Percentiles rank a stretch among this genome's conserved stretches.
Evolutionary conservation across 1,140 invertebrate genomes (phyloP).

Genomic region (Eubasilissa regina): DNA sequence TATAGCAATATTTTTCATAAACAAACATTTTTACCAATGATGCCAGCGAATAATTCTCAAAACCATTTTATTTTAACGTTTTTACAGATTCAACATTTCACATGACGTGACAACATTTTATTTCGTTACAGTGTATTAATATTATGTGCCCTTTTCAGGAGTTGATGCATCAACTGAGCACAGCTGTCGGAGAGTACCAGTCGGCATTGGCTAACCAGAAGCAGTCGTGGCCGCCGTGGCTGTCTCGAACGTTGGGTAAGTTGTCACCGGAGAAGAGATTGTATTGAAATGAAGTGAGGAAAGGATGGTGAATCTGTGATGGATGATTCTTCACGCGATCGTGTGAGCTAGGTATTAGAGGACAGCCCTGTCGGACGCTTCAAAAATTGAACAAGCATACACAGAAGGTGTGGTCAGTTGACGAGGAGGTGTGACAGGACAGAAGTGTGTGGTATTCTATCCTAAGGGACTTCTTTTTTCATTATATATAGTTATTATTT

Average conservation of each 20-base stretch:
- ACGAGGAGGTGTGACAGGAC: no score
- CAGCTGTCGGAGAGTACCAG: slow-evolving; percentile 87
- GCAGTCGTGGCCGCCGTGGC: slow-evolving; percentile 88
- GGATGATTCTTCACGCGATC: neutral
- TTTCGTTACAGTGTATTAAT: slow-evolving; percentile 11
- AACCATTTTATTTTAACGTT: no score
- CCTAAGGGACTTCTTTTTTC: no score
- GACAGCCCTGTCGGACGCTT: neutral
- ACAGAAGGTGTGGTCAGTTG: no score
- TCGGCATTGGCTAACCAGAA: slow-evolving; percentile 79
- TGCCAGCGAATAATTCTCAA: no score
- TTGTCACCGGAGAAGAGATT: neutral
- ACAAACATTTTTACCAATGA: no score
- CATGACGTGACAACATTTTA: no score
- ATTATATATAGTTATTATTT: no score
- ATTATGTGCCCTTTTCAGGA: slow-evolving; percentile 75
- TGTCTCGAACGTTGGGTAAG: slow-evolving; percentile 86
- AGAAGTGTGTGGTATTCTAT: no score
- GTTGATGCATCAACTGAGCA: slow-evolving; percentile 91
- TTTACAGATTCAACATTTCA: no score
- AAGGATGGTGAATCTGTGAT: neutral
- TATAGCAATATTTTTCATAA: no score
- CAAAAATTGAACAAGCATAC: no score
- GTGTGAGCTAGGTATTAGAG: neutral
- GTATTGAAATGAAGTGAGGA: neutral